Conservation (phyloP, 1,140 invertebrate genomes). For the Tenebrio molitor region DNA sequence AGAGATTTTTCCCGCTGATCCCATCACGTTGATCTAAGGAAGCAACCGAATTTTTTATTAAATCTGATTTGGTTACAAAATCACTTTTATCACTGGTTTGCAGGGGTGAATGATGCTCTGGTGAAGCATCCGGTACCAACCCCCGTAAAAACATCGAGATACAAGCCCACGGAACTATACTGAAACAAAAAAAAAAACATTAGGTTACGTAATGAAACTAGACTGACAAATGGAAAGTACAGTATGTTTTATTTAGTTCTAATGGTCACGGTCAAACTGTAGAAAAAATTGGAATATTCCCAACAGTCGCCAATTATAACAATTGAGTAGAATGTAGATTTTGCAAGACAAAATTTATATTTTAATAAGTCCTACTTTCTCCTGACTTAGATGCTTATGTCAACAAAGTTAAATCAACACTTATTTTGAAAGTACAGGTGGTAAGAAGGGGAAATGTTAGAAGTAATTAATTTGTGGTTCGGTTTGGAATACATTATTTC, state of each 20-base stretch:
- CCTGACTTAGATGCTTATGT: background rate
- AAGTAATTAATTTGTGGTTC: too few relatives aligned
- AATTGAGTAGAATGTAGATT: too few relatives aligned
- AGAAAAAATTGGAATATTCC: too few relatives aligned
- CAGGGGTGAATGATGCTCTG: constrained; percentile 54
- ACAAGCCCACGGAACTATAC: constrained; percentile 79
- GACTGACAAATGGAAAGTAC: too few relatives aligned
- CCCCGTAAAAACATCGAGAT: constrained; percentile 73
- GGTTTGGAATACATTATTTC: too few relatives aligned
- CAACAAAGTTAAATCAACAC: too few relatives aligned
- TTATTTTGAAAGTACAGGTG: too few relatives aligned
- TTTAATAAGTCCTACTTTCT: background rate
- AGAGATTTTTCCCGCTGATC: constrained; percentile 38
- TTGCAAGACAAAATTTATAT: too few relatives aligned
- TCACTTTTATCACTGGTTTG: constrained; percentile 21
- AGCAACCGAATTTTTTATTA: constrained; percentile 27
- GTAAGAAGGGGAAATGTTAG: too few relatives aligned
- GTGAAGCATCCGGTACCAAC: constrained; percentile 76
- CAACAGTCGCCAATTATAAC: too few relatives aligned
- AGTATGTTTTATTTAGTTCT: too few relatives aligned
- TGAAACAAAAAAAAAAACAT: constrained; percentile 63
- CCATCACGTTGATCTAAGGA: constrained; percentile 7
- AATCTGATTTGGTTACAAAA: constrained; percentile 15
- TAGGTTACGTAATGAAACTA: background rate
- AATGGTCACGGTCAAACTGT: too few relatives aligned